Percentiles rank a stretch among this genome's conserved stretches.
phyloP scores from a whole-genome alignment of 2,888 invertebrate genomes.

The Cynaeus angustus region DNA sequence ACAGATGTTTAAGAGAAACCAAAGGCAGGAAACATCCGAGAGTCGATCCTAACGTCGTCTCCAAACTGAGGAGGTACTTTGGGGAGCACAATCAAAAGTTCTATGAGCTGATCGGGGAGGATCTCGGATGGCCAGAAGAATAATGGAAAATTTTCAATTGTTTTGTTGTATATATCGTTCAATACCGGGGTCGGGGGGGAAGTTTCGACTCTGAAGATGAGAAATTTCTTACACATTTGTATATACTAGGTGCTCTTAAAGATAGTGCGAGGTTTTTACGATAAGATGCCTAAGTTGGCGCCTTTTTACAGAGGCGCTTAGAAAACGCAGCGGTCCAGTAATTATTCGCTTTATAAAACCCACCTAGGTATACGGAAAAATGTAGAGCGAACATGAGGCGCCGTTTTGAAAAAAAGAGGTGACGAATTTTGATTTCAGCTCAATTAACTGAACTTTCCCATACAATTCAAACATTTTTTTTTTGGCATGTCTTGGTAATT shows the following conservation, averaged over 20 bases:
- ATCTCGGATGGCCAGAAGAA: constrained; percentile 95
- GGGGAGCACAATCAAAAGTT: constrained; percentile 93
- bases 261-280: constrained; percentile 17
- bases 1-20: constrained; percentile 89
- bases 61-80: constrained; percentile 89
- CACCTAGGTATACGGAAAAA: constrained; percentile 17
- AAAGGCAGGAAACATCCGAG: constrained; percentile 89
- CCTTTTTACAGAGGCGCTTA: background rate
- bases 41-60: constrained; percentile 86
- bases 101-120: constrained; percentile 93
- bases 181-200: constrained; percentile 8
- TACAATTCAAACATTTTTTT: too few species aligned
- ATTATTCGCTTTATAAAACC: constrained; percentile 11
- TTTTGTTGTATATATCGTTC: constrained; percentile 13
- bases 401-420: background rate
- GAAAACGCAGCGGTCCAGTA: constrained; percentile 20
- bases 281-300: constrained; percentile 17
- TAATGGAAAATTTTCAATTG: constrained; percentile 67
- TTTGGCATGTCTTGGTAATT: too few species aligned
- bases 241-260: constrained; percentile 24
- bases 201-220: constrained; percentile 3
- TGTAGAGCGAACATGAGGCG: background rate
- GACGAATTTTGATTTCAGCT: too few species aligned
- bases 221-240: constrained; percentile 11
- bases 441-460: too few species aligned